Base-by-base conservation (phyloP, 2,113 vertebrate species). In the Hypocryptadius cinnamomeus region DNA sequence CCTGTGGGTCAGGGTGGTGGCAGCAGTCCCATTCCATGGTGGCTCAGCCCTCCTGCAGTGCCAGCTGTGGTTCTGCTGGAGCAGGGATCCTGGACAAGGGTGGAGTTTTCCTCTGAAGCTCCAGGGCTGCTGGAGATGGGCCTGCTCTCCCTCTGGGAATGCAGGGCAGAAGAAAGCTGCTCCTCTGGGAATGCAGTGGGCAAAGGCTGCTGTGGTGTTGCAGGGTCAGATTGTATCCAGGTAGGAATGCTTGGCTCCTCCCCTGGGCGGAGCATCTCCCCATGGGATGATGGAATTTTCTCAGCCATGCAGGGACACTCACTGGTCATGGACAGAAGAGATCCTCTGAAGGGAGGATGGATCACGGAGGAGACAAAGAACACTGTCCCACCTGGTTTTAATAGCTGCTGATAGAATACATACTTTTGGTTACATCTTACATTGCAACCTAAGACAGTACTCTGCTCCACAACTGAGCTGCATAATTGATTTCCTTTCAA, bases 1-100 rank as follows among this genome's bases (percentile, higher is more conserved):
- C 6, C 40, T 8, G 4, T 22, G 11, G 4, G 10, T 17, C 42
- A 30, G 53, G 24, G 24, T 35, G 71, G 6, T 73, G 71, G 31
- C 1, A 16, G n/a, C 53, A 45, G 40, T 5, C 19, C 4, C 7
- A 8, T 57, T 1, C 7, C 19, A 28, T 20, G 45, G 33, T 8
- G n/a, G 25, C 65, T 68, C 65, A 50, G 21, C 22, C 40, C 24
- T 35, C 19, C 40, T 57, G 71, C 2, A 73, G 24, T 3, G 53
- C 12, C 40, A 45, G 40, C 15, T 13, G 8, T 22, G 71, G 13
- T 21, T 28, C 31, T 10, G 53, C 4, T 57, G 53, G 1, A 73
- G 53, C 53, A n/a, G 24, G 13, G 69, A 33, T 44, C 23, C 31
- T 56, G 23, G 3, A 27, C 13, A n/a, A 56, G 23, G 30, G 16